Evolutionary conservation across 2,113 vertebrate species (phyloP).

Genomic region (Sinocyclocheilus rhinocerous): DNA sequence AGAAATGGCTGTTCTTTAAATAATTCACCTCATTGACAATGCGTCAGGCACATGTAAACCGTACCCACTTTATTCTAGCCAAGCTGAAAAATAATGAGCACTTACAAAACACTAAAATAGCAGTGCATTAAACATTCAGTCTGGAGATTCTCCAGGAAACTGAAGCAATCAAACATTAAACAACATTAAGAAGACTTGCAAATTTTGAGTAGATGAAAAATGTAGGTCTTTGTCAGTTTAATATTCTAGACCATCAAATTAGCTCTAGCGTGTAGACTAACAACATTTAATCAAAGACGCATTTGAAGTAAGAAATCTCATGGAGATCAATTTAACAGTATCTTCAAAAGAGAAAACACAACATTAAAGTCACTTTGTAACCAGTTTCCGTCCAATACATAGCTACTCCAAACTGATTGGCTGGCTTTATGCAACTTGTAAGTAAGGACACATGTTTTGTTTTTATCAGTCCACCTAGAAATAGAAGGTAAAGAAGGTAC

Average conservation of each 20-base stretch:
- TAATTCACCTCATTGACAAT: slow-evolving; percentile 43
- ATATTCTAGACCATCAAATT: background rate
- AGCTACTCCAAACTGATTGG: background rate
- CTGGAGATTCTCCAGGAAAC: background rate
- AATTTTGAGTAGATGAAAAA: background rate
- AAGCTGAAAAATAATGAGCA: slow-evolving; percentile 31
- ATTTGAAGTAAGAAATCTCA: background rate
- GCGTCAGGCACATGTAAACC: slow-evolving; percentile 36
- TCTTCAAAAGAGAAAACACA: background rate
- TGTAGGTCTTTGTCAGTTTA: background rate
- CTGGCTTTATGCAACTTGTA: background rate
- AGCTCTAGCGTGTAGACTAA: background rate
- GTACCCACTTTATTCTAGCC: slow-evolving; percentile 10
- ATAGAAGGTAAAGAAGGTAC: background rate
- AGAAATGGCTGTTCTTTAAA: slow-evolving; percentile 23
- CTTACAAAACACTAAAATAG: slow-evolving; percentile 31
- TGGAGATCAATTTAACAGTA: background rate
- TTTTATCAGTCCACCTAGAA: background rate
- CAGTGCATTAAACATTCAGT: slow-evolving; percentile 10
- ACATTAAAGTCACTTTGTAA: background rate
- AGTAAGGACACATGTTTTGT: background rate
- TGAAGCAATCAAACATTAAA: slow-evolving; percentile 20
- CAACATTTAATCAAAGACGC: background rate
- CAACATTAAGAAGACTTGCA: slow-evolving; percentile 33
- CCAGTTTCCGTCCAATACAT: background rate